phyloP scores from a whole-genome alignment of 2,888 invertebrate species.

The Phytoseiulus persimilis region DNA sequence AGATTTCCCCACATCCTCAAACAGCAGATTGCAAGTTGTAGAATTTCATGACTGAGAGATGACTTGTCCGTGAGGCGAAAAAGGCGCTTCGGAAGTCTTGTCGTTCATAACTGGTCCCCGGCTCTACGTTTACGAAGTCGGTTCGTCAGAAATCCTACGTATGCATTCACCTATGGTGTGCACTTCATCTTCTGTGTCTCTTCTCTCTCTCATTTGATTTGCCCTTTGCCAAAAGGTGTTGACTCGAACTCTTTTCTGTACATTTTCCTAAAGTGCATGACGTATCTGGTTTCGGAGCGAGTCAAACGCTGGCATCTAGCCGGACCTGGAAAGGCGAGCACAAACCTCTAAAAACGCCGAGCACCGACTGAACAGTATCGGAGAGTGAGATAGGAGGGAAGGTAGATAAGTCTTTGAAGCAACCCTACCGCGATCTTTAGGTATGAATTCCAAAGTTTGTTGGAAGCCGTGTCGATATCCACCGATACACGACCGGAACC shows the following conservation, averaged over 20 bases:
- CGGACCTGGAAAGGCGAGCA: neutral
- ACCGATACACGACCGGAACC: neutral
- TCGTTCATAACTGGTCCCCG: no score
- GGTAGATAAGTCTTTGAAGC: neutral
- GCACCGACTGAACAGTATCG: no score
- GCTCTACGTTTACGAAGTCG: no score
- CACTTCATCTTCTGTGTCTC: neutral
- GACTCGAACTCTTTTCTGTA: neutral
- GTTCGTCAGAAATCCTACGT: no score
- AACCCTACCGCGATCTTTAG: neutral
- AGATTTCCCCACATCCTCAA: no score
- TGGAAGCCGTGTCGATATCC: neutral
- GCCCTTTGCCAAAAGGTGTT: neutral
- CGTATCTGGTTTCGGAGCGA: neutral
- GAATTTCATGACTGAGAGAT: no score
- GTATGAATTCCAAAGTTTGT: neutral
- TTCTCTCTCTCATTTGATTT: neutral
- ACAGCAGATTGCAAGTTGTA: no score
- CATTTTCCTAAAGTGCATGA: neutral
- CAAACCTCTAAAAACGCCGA: no score
- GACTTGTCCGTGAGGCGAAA: no score
- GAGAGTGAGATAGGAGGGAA: no score
- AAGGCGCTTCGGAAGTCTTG: no score
- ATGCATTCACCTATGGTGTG: no score
- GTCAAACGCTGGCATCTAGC: neutral